Evolutionary conservation across 1,140 invertebrate genomes (phyloP), one percentile per base, ranked within the genome.

Genomic region (Bombus huntii): DNA sequence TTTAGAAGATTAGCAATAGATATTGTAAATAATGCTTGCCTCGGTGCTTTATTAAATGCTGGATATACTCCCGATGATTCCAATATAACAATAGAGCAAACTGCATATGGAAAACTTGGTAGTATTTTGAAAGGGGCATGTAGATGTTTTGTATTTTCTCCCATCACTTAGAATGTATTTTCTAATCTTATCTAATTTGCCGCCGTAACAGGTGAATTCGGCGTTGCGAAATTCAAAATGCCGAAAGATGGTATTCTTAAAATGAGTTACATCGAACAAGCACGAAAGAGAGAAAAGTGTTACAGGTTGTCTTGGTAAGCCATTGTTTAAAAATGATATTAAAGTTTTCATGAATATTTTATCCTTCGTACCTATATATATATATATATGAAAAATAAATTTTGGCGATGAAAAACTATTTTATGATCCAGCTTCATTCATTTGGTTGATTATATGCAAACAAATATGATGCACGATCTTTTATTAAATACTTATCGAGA

Each of bases 231-330:
- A 81, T 87, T 94, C 39, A 91, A 88, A 89, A 91, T 92, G 81
- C 92, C 87, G n/a, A 92, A 91, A 59, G 91, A 93, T 91, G 95
- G 93, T 91, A 94, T 90, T 92, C 95, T 92, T 87, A 97, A 96
- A 91, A 97, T 98, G 96, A 97, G 97, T 39, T 98, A 98, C 90
- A 98, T 97, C 53, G 97, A 98, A 89, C 97, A 98, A 89, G 97
- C 97, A 1, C 97, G 97, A 83, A 98, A 98, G 92, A 96, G 97
- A 84, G 96, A 97, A 78, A 97, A 97, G 90, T 98, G 97, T 92
- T 96, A 96, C 89, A 95, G 96, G 42, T 95, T 98, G 0, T 96
- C 96, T 31, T 96, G 97, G 97, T 98, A 95, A 90, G 92, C 15
- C 13, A 2, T 18, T 59, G 0, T 31, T 22, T 15, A 42, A 72